Evolutionary conservation across 2,888 invertebrate genomes (phyloP), one percentile per base, ranked within the genome.

Genomic region (Baccha elongata): DNA sequence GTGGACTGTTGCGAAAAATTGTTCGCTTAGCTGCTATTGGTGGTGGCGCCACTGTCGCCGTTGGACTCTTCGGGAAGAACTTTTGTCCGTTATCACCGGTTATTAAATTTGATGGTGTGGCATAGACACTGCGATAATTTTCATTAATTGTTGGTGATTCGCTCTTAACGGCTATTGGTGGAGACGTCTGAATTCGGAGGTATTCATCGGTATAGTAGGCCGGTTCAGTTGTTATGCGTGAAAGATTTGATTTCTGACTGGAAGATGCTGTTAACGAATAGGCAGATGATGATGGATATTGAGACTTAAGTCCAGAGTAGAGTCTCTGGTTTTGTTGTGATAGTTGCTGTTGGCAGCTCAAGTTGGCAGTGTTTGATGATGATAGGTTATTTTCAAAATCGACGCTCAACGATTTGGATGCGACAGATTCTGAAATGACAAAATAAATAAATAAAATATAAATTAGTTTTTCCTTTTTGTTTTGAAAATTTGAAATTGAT

Each of bases 361-460:
- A 87, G 91, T 91, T 87, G 92, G 91, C 87, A 92, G 91, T 88
- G 92, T 91, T 88, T 90, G 91, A 87, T 91, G 92, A 87, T 91
- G 91, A 88, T 87, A 89, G 87, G 87, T 89, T 85, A 75, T 86
- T 84, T 53, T 84, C 76, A 80, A 85, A 85, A 74, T 86, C 85
- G 72, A 84, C 72, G 65, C 84, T 84, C 75, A 85, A 85, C 67
- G 85, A 58, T 84, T 86, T 85, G 40, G 78, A 74, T 72, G 85
- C 85, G 84, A 87, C 86, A 86, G 88, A 88, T 89, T 90, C 90
- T 90, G 85, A 3, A 85, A 85, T 17, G 11, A 79, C 60, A 78
- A 50, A 26, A 23, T 58, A 46, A 68, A 62, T 19, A 15, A 19
- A 17, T 17, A 10, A 1, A 19, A 55, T 35, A n/a, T n/a, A 15